Evolutionary conservation across 2,888 invertebrate species (phyloP).

Genomic region (Amiota minor): DNA sequence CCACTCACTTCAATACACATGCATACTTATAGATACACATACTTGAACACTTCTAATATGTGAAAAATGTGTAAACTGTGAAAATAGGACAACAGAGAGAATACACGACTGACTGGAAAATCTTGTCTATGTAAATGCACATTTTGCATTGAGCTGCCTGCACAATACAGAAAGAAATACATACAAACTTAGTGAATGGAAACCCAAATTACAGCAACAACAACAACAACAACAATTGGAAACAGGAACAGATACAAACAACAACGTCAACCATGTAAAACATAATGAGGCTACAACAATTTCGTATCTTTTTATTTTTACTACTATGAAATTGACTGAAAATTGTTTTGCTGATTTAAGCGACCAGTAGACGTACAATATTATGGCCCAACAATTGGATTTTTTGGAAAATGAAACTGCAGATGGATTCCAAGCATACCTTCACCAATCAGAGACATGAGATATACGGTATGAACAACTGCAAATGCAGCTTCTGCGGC

Average conservation of each 20-base stretch:
- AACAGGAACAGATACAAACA: slow-evolving; percentile 16
- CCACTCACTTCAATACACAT: not conserved
- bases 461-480: too few species aligned
- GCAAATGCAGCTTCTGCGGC: too few species aligned
- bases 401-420: too few species aligned
- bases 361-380: not conserved
- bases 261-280: slow-evolving; percentile 9
- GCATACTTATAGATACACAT: slow-evolving; percentile 10
- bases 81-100: slow-evolving; percentile 30
- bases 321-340: slow-evolving; percentile 8
- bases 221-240: slow-evolving; percentile 12
- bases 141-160: too few species aligned
- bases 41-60: slow-evolving; percentile 19
- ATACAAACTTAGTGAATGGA: not conserved
- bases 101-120: not conserved
- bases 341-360: not conserved
- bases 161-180: not conserved
- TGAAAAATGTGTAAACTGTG: not conserved
- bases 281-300: slow-evolving; percentile 15
- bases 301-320: not conserved
- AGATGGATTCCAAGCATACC: too few species aligned
- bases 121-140: not conserved
- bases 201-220: not conserved
- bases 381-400: too few species aligned
- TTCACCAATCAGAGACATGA: too few species aligned